phyloP scores from a whole-genome alignment of 2,888 invertebrate genomes.

The Lithophane ornitopus region DNA sequence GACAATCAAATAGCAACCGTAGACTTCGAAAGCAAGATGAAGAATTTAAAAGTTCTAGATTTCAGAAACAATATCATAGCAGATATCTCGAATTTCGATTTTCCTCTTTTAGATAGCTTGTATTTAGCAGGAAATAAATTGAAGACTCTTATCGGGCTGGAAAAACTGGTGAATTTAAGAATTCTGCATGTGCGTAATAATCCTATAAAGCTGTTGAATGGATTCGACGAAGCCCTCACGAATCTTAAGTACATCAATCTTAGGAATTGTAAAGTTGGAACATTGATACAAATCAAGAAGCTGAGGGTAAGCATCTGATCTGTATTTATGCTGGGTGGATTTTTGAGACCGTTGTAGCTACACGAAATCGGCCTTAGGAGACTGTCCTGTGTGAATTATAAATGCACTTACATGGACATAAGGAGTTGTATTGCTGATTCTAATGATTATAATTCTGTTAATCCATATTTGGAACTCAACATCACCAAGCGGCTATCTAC shows the following conservation, averaged over 20 bases:
- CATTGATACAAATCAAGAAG: slow-evolving; percentile 89
- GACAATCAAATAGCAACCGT: slow-evolving; percentile 84
- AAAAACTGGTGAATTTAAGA: slow-evolving; percentile 90
- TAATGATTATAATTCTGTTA: no score
- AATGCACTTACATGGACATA: no score
- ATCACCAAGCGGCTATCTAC: no score
- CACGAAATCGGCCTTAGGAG: no score
- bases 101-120: slow-evolving; percentile 92
- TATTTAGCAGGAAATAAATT: slow-evolving; percentile 95
- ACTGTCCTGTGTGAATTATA: no score
- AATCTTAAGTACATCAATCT: slow-evolving; percentile 91
- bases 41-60: slow-evolving; percentile 88
- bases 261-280: slow-evolving; percentile 88
- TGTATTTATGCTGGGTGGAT: neutral
- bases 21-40: slow-evolving; percentile 76
- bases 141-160: slow-evolving; percentile 91
- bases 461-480: no score
- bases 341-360: no score
- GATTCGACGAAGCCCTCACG: slow-evolving; percentile 83
- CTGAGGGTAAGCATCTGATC: slow-evolving; percentile 76
- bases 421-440: no score
- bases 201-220: slow-evolving; percentile 88
- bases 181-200: slow-evolving; percentile 94
- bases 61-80: slow-evolving; percentile 88
- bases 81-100: slow-evolving; percentile 85